Evolutionary conservation across 2,113 vertebrate species (phyloP).

Genomic region (zebrafish (Danio rerio)): GRCz12tu NC_133181.1:24165501-24166000

Average conservation of each 20-base stretch:
- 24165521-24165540: too few species aligned
- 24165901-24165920: conserved; percentile 48
- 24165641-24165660: too few species aligned
- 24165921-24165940: neutral
- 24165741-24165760: neutral
- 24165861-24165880: neutral
- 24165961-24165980: conserved; percentile 58
- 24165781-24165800: conserved; percentile 58
- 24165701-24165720: too few species aligned
- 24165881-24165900: conserved; percentile 64
- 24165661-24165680: neutral
- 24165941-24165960: conserved; percentile 31
- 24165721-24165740: neutral
- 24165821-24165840: conserved; percentile 65
- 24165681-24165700: too few species aligned
- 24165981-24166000: conserved; percentile 73
- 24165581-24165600: too few species aligned
- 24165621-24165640: too few species aligned
- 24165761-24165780: conserved; percentile 57
- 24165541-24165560: too few species aligned
- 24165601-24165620: too few species aligned
- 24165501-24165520: too few species aligned
- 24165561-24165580: too few species aligned
- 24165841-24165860: conserved; percentile 60
- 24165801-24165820: conserved; percentile 61